phyloP scores from a whole-genome alignment of 35 echinoderm and acorn worm genomes.

The Heliocidaris tuberculata region DNA sequence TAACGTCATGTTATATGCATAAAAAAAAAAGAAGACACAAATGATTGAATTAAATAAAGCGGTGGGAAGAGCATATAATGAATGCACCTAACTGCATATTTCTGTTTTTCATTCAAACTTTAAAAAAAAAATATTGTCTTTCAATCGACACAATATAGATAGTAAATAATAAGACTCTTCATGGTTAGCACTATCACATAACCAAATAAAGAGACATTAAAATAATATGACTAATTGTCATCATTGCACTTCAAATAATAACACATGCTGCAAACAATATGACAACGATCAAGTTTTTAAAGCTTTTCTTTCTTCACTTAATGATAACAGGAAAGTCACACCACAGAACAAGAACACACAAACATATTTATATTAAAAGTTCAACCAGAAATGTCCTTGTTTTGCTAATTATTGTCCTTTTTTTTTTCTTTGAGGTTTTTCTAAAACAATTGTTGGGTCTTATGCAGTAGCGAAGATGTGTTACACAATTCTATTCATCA shows the following conservation, averaged over 20 bases:
- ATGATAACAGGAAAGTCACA: not conserved
- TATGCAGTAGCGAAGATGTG: too few relatives aligned
- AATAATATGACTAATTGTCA: constrained; percentile 43
- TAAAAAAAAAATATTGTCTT: constrained; percentile 23
- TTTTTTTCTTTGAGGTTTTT: not conserved
- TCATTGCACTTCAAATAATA: constrained; percentile 51
- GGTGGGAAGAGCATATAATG: constrained; percentile 21
- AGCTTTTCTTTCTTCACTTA: constrained; percentile 29
- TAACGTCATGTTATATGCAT: not conserved
- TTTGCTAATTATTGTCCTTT: not conserved
- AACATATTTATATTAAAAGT: not conserved
- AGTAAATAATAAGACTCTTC: not conserved
- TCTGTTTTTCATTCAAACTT: not conserved
- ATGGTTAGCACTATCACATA: constrained; percentile 21
- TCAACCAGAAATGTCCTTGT: not conserved
- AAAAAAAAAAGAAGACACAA: constrained; percentile 3
- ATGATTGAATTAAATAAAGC: constrained; percentile 21
- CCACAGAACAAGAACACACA: not conserved
- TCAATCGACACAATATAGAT: not conserved
- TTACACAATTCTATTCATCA: too few relatives aligned
- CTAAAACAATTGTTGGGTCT: not conserved
- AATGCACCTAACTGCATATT: constrained; percentile 30
- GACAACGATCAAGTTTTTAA: constrained; percentile 42
- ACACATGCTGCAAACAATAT: constrained; percentile 34
- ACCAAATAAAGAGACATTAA: constrained; percentile 29